Conservation (phyloP, 2,888 invertebrate species). For the Epiblema foenella region DNA sequence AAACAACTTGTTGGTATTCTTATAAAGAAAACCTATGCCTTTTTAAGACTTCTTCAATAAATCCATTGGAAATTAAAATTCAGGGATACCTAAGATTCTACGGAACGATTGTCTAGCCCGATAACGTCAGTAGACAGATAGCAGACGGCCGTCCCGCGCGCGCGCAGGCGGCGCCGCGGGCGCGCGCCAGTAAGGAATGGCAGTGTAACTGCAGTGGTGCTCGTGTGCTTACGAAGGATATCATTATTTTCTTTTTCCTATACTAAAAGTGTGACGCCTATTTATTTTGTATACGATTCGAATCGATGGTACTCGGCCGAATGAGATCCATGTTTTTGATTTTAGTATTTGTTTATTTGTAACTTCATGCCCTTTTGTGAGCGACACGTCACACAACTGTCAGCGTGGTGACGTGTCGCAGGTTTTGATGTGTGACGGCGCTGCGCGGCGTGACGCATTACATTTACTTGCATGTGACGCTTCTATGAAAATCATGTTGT, state of each 20-base stretch:
- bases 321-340: conserved; percentile 53
- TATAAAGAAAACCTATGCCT: background rate
- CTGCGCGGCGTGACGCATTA: conserved; percentile 18
- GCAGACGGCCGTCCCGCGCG: background rate
- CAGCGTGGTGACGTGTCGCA: conserved; percentile 9
- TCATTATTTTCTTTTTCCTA: conserved; percentile 62
- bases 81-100: too few species aligned
- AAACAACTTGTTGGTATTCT: background rate
- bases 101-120: too few species aligned
- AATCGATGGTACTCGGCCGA: conserved; percentile 28
- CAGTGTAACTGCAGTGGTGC: conserved; percentile 82
- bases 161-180: conserved; percentile 38
- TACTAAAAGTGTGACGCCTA: conserved; percentile 65
- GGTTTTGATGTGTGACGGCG: background rate
- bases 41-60: background rate
- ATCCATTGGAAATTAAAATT: background rate
- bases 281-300: conserved; percentile 65
- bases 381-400: conserved; percentile 56
- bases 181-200: conserved; percentile 61
- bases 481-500: background rate
- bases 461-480: background rate
- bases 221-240: conserved; percentile 82
- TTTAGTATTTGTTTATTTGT: conserved; percentile 61
- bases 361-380: conserved; percentile 59
- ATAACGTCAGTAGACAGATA: too few species aligned